phyloP scores from a whole-genome alignment of 2,797 vertebrate species.

The Paedocypris micromegethes region DNA sequence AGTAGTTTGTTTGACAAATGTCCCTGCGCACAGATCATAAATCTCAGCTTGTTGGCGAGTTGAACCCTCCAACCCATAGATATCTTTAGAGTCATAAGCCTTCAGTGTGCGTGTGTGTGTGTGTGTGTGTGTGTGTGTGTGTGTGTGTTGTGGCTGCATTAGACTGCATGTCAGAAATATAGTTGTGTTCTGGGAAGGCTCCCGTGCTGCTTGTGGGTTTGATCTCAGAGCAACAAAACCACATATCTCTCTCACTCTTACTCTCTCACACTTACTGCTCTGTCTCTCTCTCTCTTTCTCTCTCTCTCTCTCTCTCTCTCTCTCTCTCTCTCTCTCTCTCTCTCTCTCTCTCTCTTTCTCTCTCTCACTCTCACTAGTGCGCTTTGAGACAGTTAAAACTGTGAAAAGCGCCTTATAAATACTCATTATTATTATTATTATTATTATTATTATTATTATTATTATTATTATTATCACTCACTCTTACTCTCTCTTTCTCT shows the following conservation, averaged over 20 bases:
- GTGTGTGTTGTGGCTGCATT: slow-evolving; percentile 28
- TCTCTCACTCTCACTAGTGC: no score
- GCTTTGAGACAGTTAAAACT: no score
- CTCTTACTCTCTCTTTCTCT: no score
- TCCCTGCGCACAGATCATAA: slow-evolving; percentile 15
- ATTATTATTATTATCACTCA: no score
- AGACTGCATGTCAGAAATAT: slow-evolving; percentile 29
- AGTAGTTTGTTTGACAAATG: slow-evolving; percentile 17
- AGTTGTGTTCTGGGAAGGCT: slow-evolving; percentile 33
- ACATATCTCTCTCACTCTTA: slow-evolving; percentile 8
- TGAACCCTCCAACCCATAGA: slow-evolving; percentile 22
- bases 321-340: no score
- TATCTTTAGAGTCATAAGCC: slow-evolving; percentile 28
- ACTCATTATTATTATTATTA: no score
- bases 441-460: no score
- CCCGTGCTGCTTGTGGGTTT: slow-evolving; percentile 30
- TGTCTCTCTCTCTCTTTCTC: not conserved
- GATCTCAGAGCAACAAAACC: slow-evolving; percentile 30
- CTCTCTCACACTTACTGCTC: slow-evolving; percentile 10
- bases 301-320: no score
- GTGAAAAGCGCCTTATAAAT: no score
- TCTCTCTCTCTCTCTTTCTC: no score
- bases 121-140: slow-evolving; percentile 15
- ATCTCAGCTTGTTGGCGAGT: slow-evolving; percentile 33
- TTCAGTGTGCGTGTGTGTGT: slow-evolving; percentile 15